Percentiles rank a stretch among this genome's conserved stretches.
Evolutionary conservation across 2,797 vertebrate genomes (phyloP).

Genomic region (Neopelma chrysocephalum): DNA sequence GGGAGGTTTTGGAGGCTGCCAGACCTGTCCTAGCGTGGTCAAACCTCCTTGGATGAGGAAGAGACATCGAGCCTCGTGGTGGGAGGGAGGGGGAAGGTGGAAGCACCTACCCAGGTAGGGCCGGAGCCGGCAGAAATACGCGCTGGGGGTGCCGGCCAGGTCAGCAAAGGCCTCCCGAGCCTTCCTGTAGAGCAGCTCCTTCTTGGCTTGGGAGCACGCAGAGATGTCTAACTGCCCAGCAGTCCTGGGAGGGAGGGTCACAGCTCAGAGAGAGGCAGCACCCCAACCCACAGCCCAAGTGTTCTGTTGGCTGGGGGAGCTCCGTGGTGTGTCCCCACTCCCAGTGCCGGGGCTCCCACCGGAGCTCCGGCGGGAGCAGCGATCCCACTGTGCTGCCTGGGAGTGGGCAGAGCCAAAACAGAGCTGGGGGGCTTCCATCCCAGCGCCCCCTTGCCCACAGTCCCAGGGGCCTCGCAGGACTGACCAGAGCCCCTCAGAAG

Average conservation of each 20-base stretch:
- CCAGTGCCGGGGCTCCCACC: fast-evolving
- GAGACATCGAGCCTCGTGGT: fast-evolving
- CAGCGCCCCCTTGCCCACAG: fast-evolving
- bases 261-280: background rate
- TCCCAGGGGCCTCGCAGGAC: background rate
- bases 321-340: fast-evolving
- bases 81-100: background rate
- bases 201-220: conserved; percentile 69
- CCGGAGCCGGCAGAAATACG: conserved; percentile 55
- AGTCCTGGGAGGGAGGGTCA: conserved; percentile 10
- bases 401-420: fast-evolving
- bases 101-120: conserved; percentile 69
- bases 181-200: conserved; percentile 66
- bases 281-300: background rate
- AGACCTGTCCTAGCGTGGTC: fast-evolving
- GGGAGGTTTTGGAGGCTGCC: background rate
- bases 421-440: background rate
- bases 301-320: fast-evolving
- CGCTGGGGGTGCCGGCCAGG: background rate
- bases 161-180: conserved; percentile 54
- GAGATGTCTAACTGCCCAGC: conserved; percentile 57
- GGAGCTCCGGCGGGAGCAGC: no score
- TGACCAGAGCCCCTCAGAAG: background rate
- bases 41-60: background rate
- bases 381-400: fast-evolving